Base-by-base conservation (phyloP, 92 coral and sea anemone genomes). In the Actinernus sp. region DNA sequence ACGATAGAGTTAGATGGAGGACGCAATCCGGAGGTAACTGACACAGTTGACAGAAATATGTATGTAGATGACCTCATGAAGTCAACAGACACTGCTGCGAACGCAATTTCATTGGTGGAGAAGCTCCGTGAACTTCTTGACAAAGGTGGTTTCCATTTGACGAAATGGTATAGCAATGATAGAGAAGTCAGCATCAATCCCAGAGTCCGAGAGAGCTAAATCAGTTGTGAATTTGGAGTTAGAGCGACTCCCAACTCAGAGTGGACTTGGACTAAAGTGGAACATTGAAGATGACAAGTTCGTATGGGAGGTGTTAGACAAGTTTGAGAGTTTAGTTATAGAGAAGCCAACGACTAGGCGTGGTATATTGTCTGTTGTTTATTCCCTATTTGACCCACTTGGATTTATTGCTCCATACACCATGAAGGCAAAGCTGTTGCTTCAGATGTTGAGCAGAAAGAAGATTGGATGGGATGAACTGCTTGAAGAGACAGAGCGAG, bases 91-190 rank as follows among this genome's bases (percentile, higher is more conserved):
- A 27, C 74, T 12, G 32, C 81, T 3, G 62, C 72, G 36, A 31
- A 46, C 1, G 86, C 82, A 12, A 22, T 54, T 12, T 28, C 14
- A 21, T 44, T 78, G n/a, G 78, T 67, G 0, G 18, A 54, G 28
- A 65, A 78, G 31, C 32, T 66, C 3, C 52, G 68, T n/a, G 86
- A 85, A n/a, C n/a, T n/a, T n/a, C n/a, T n/a, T n/a, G n/a, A n/a
- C n/a, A n/a, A n/a, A n/a, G n/a, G n/a, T n/a, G 86, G 79, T 6
- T 85, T 85, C 43, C 51, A 55, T n/a, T 52, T 66, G 12, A 73
- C 63, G 38, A 83, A 66, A 50, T 84, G 76, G 85, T 39, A 28
- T 30, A 63, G 86, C 51, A 85, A 85, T 65, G 61, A 77, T 25
- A 47, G 86, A 43, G 75, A 63, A 29, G 84, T 84, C 39, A 39